phyloP scores from a whole-genome alignment of 2,888 invertebrate genomes.

The Saturnia japonica region DNA sequence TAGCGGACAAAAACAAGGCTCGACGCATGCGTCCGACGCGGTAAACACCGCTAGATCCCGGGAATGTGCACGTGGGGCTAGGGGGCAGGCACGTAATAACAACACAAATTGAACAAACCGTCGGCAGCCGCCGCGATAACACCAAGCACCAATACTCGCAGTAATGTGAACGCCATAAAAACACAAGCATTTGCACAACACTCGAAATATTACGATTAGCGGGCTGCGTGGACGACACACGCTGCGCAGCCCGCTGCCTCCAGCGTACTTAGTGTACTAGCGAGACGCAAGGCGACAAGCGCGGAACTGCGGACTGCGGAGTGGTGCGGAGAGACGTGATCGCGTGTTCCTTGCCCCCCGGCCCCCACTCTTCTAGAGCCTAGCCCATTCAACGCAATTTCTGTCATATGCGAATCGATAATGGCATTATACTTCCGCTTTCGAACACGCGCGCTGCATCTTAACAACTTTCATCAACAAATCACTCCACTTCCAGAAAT shows the following conservation, averaged over 20 bases:
- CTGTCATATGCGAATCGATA: constrained; percentile 81
- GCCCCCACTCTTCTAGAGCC: constrained; percentile 45
- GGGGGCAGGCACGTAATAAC: constrained; percentile 34
- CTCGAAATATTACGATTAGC: constrained; percentile 70
- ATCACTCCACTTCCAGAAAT: background rate
- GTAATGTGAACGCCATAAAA: constrained; percentile 91
- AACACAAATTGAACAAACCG: constrained; percentile 63
- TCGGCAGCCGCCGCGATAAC: constrained; percentile 76
- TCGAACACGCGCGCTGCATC: constrained; percentile 74
- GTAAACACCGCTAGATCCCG: constrained; percentile 69
- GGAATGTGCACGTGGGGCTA: constrained; percentile 63
- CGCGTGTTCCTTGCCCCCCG: constrained; percentile 34
- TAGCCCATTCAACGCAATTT: constrained; percentile 79
- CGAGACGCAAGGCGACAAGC: background rate
- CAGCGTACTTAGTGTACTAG: constrained; percentile 60
- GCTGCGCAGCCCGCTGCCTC: constrained; percentile 70
- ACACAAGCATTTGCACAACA: constrained; percentile 86
- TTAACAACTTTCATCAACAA: constrained; percentile 45
- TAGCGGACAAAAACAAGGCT: constrained; percentile 66
- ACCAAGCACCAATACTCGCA: constrained; percentile 84
- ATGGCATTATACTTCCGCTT: constrained; percentile 80
- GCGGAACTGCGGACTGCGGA: background rate
- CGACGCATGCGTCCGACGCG: constrained; percentile 72
- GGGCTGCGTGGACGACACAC: constrained; percentile 74
- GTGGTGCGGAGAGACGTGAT: constrained; percentile 30